Percentiles rank a stretch among this genome's conserved stretches.
These are phyloP conservation scores for Parazoanthus darwini DNA, from an alignment of 92 coral and sea anemone species.

Conservation along the genomic window DNA sequence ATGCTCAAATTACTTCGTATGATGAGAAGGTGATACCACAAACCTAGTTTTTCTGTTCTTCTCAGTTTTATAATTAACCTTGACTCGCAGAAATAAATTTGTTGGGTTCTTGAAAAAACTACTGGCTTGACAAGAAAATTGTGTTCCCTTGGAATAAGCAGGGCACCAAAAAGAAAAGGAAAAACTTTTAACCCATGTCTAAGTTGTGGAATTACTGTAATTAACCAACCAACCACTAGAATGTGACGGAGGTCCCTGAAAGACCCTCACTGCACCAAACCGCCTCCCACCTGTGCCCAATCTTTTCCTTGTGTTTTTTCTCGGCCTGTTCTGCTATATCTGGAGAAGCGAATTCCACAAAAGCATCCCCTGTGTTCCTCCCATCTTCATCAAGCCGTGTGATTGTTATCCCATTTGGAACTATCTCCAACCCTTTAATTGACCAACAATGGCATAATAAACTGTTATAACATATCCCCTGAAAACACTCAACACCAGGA, in stretches of 20 bases:
- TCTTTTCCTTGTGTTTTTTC: conserved; percentile 63
- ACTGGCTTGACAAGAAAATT: too few relatives aligned
- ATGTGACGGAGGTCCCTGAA: conserved; percentile 73
- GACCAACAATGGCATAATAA: conserved; percentile 53
- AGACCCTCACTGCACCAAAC: conserved; percentile 84
- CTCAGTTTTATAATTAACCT: too few relatives aligned
- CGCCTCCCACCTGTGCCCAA: conserved; percentile 99
- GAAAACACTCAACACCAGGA: not conserved
- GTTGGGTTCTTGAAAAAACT: too few relatives aligned
- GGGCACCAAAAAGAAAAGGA: too few relatives aligned
- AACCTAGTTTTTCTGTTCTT: too few relatives aligned
- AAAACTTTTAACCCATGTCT: too few relatives aligned
- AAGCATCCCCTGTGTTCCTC: conserved; percentile 99
- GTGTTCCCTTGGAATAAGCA: too few relatives aligned
- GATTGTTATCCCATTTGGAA: conserved; percentile 99
- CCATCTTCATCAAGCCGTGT: conserved; percentile 97
- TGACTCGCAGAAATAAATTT: too few relatives aligned
- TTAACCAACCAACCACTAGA: conserved; percentile 55
- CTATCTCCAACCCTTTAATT: conserved; percentile 99
- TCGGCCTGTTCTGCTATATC: too few relatives aligned
- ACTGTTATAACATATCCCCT: not conserved
- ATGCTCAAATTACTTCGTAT: too few relatives aligned
- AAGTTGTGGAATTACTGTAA: not conserved
- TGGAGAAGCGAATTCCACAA: conserved; percentile 43
- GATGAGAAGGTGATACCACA: too few relatives aligned